Conservation (phyloP, 2,113 vertebrate species). For the Eudyptes chrysolophus region DNA sequence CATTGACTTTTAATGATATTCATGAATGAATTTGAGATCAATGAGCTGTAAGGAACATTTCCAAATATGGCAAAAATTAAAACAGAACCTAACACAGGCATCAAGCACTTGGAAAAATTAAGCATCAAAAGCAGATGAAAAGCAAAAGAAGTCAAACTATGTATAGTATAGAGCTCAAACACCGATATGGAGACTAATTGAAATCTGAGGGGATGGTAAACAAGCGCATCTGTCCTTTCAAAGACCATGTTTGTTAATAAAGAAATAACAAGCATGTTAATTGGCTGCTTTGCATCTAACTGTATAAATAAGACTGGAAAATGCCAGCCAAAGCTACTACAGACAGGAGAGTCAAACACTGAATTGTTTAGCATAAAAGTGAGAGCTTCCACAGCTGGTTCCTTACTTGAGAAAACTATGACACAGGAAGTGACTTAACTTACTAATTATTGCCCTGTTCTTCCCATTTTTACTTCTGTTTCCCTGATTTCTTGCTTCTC, state of each 20-base stretch:
- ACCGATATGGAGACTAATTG: background rate
- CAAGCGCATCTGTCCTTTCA: constrained; percentile 31
- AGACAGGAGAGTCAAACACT: background rate
- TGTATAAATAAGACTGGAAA: constrained; percentile 34
- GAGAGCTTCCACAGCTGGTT: background rate
- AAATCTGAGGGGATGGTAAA: background rate
- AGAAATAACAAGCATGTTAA: constrained; percentile 10
- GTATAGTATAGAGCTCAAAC: background rate
- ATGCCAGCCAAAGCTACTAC: constrained; percentile 30
- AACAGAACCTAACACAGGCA: background rate
- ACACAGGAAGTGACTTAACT: background rate
- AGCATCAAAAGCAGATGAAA: constrained; percentile 5
- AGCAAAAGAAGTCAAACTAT: background rate
- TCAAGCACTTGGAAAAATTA: background rate
- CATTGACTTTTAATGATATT: background rate
- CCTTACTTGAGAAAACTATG: background rate
- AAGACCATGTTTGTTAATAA: constrained; percentile 25
- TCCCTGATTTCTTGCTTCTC: background rate
- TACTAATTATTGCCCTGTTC: background rate
- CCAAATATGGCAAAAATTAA: background rate
- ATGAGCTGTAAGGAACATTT: background rate
- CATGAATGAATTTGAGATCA: background rate
- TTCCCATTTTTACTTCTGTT: background rate
- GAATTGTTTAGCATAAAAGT: background rate
- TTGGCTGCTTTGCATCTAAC: constrained; percentile 27